A percentile compares a stretch with the other conserved stretches of the same genome.
Conservation (phyloP, 2,888 invertebrate genomes). For the Leucophora obtusa region DNA sequence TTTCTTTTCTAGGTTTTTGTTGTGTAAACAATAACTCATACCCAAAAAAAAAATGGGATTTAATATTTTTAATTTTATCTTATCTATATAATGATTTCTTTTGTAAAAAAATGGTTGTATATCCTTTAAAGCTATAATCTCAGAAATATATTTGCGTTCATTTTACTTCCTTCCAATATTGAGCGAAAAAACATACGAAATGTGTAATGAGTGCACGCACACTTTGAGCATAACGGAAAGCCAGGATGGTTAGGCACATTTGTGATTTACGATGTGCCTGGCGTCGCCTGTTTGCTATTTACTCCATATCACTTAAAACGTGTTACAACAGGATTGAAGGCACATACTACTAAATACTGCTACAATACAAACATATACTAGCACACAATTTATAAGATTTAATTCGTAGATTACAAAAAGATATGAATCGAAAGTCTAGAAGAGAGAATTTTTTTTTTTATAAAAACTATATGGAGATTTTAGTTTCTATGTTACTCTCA, state of each 20-base stretch:
- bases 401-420: not conserved
- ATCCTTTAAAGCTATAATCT: not conserved
- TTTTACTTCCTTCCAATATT: not conserved
- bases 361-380: too few relatives aligned
- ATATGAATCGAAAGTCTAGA: too few relatives aligned
- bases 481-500: too few relatives aligned
- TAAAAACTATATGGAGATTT: too few relatives aligned
- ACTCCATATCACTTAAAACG: not conserved
- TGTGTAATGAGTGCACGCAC: slow-evolving; percentile 21
- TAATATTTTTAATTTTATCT: too few relatives aligned
- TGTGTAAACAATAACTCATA: too few relatives aligned
- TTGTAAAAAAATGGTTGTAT: too few relatives aligned
- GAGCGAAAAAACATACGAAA: not conserved
- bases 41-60: too few relatives aligned
- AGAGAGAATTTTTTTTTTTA: too few relatives aligned
- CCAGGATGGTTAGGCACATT: slow-evolving; percentile 17
- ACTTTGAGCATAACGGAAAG: slow-evolving; percentile 4
- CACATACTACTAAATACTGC: not conserved
- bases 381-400: too few relatives aligned
- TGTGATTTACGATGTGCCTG: slow-evolving; percentile 53
- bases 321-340: not conserved
- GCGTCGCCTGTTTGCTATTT: slow-evolving; percentile 28
- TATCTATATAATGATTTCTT: too few relatives aligned
- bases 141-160: not conserved
- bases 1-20: too few relatives aligned